Base-by-base conservation (phyloP, 2,888 invertebrate genomes). In the Pterostichus madidus region DNA sequence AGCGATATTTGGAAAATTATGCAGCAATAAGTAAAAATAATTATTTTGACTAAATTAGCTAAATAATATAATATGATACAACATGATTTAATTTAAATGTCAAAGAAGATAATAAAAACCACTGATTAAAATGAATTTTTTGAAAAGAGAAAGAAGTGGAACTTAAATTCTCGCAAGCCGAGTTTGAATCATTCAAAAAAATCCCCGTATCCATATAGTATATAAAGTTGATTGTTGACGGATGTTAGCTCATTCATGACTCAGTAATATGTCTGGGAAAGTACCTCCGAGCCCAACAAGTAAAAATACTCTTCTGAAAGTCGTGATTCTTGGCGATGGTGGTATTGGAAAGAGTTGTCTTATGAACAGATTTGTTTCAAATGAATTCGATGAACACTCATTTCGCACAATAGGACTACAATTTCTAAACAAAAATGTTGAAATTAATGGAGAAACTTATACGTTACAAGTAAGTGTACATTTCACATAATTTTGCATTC, bases 321-420 rank as follows among this genome's bases (percentile, higher is more conserved):
- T 98, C 81, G 96, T 98, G 64, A 96, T 98, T 87, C 91, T 98
- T 56, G 98, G 98, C 0, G 98, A 98, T 90, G 98, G 98, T 5
- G 97, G 97, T 44, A 98, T 98, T 0, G 98, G 98, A 0, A 98
- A 98, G 89, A 97, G 97, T 82, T 98, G 98, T 88, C 91, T 98
- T 8, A 98, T 98, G 97, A 97, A 97, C 89, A 93, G 98, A 88
- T 98, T 98, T 89, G 97, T 98, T 53, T 97, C 96, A 0, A 97
- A 98, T 91, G 96, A 96, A 87, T 98, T 98, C 88, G 97, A 98
- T 89, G 96, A 97, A 86, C 96, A 97, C 89, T 97, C 97, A 87
- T 97, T 97, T 90, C 98, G 98, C 88, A 98, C 98, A 2, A 98
- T 98, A 85, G 98, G 98, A 7, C 98, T 98, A 1, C 98, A 98